These are phyloP conservation scores for Charanyca ferruginea DNA, from an alignment of 2,888 invertebrate genomes.

Conservation along the genomic window DNA sequence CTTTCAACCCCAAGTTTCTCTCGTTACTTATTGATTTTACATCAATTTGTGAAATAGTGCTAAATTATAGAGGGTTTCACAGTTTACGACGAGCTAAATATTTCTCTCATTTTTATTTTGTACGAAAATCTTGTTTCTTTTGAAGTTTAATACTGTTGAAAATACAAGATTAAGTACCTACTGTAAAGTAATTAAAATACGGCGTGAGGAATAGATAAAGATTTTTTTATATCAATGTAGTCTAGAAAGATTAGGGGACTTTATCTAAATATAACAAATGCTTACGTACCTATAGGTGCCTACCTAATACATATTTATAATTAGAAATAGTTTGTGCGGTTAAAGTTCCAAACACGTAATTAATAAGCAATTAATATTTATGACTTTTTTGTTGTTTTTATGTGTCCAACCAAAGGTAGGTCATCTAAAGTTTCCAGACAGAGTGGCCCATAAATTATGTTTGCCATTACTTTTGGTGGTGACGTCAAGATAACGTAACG, in stretches of 20 bases:
- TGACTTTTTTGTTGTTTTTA: neutral
- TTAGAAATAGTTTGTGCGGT: neutral
- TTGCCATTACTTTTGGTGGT: slow-evolving; percentile 25
- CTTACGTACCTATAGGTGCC: no score
- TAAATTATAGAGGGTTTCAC: slow-evolving; percentile 29
- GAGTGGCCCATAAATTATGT: neutral
- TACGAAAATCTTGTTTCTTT: slow-evolving; percentile 2
- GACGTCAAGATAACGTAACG: slow-evolving; percentile 29
- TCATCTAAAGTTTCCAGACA: neutral
- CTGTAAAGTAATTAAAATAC: slow-evolving; percentile 19
- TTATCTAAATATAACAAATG: neutral
- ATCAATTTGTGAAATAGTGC: slow-evolving; percentile 26
- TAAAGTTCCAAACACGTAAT: neutral
- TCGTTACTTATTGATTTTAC: slow-evolving; percentile 39
- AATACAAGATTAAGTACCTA: slow-evolving; percentile 6
- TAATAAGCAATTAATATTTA: neutral
- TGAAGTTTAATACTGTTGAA: slow-evolving; percentile 30
- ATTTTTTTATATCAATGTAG: neutral
- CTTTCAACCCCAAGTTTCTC: slow-evolving; percentile 16
- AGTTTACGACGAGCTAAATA: slow-evolving; percentile 3
- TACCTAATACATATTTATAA: neutral
- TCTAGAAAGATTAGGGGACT: neutral
- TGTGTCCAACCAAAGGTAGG: neutral
- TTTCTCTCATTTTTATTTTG: slow-evolving; percentile 18
- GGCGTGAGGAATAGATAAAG: neutral